Evolutionary conservation across 2,797 vertebrate species (phyloP).

Genomic region (Malacoraja senta): DNA sequence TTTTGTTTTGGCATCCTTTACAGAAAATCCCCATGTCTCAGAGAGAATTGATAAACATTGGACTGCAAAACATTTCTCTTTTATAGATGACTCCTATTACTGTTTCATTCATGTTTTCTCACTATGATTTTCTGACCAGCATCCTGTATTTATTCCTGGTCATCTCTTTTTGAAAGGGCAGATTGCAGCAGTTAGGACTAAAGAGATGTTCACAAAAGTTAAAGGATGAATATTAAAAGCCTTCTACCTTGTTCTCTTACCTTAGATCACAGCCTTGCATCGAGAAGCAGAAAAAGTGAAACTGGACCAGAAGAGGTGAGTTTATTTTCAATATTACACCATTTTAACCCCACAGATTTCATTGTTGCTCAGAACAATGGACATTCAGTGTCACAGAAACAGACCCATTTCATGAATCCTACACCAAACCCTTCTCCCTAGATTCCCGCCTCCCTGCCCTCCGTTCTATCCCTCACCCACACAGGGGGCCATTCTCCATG

Average conservation of each 20-base stretch:
- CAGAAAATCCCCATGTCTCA: too few relatives aligned
- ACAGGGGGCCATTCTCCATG: too few relatives aligned
- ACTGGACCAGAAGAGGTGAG: conserved; percentile 81
- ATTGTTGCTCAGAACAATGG: not conserved
- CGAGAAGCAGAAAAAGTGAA: conserved; percentile 96
- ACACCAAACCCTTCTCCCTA: too few relatives aligned
- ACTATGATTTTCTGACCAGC: not conserved
- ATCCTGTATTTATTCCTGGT: not conserved
- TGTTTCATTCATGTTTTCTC: not conserved
- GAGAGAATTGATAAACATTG: not conserved
- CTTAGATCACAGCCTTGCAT: conserved; percentile 79
- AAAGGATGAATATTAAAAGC: not conserved
- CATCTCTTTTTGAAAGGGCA: not conserved
- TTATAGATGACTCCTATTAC: too few relatives aligned
- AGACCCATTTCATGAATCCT: too few relatives aligned
- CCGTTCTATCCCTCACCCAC: too few relatives aligned
- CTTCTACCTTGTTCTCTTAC: not conserved
- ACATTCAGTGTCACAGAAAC: too few relatives aligned
- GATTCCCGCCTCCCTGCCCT: too few relatives aligned
- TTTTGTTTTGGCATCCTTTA: not conserved
- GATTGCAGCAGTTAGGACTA: not conserved
- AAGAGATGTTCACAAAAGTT: not conserved
- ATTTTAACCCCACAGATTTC: not conserved
- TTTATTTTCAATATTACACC: not conserved
- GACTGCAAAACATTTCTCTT: not conserved